These are phyloP conservation scores for Xestia rhomboidea DNA, from an alignment of 2,888 invertebrate genomes.

Conservation along the genomic window DNA sequence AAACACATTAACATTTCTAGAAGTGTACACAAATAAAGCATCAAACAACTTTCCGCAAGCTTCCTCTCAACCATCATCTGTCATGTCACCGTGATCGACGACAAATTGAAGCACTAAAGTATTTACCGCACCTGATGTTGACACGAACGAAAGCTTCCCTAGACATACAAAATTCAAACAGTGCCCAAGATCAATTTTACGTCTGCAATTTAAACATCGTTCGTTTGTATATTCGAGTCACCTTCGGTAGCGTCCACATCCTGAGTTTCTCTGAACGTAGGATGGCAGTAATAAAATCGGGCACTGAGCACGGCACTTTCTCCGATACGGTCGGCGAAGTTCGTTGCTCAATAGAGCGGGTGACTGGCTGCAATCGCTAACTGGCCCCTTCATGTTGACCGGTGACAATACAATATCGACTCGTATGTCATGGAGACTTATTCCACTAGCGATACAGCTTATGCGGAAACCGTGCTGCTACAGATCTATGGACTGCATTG, in stretches of 20 bases:
- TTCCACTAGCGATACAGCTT: background rate
- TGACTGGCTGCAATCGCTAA: conserved; percentile 56
- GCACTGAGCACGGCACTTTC: conserved; percentile 66
- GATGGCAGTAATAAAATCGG: conserved; percentile 68
- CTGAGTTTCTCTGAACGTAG: conserved; percentile 71
- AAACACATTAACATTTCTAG: background rate
- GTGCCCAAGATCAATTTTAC: conserved; percentile 42
- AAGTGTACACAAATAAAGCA: background rate
- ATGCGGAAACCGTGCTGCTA: conserved; percentile 11
- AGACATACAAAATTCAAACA: conserved; percentile 43
- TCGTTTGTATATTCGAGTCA: conserved; percentile 62
- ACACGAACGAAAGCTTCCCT: conserved; percentile 33
- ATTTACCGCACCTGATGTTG: conserved; percentile 21
- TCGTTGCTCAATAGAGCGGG: conserved; percentile 68
- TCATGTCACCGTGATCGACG: background rate
- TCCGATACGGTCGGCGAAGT: conserved; percentile 63
- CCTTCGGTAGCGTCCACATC: conserved; percentile 65
- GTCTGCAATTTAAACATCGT: conserved; percentile 56
- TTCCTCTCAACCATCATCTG: background rate
- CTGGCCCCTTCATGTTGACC: conserved; percentile 57
- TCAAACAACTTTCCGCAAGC: background rate
- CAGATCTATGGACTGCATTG: conserved; percentile 10
- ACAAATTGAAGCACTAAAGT: conserved; percentile 20
- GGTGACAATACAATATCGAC: conserved; percentile 45
- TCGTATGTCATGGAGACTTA: conserved; percentile 18